A percentile compares a stretch with the other conserved stretches of the same genome.
phyloP scores from a whole-genome alignment of 2,797 vertebrate genomes.

The Pseudochirops corinnae region DNA sequence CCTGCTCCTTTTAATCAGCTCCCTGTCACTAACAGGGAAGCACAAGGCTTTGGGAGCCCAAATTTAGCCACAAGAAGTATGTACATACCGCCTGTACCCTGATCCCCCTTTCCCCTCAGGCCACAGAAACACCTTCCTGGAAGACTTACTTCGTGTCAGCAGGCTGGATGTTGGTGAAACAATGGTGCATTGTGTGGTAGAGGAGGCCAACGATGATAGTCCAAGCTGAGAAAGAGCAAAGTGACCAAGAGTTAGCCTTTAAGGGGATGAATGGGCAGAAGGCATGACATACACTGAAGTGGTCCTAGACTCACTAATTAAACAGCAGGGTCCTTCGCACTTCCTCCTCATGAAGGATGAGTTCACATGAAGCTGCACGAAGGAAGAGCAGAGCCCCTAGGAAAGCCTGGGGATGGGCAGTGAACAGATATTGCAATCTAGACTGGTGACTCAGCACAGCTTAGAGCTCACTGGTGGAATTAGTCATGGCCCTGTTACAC shows the following conservation, averaged over 20 bases:
- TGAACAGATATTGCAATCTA: not conserved
- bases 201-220: conserved; percentile 95
- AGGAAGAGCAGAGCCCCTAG: not conserved
- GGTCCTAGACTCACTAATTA: not conserved
- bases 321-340: not conserved
- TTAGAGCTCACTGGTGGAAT: not conserved
- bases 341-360: not conserved
- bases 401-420: not conserved
- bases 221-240: conserved; percentile 87
- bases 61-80: not conserved
- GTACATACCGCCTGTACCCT: not conserved
- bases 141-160: conserved; percentile 90
- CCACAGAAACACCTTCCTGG: not conserved
- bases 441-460: not conserved
- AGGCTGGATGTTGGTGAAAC: conserved; percentile 91
- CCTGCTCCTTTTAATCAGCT: not conserved
- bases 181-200: conserved; percentile 94
- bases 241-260: conserved; percentile 30
- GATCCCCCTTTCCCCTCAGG: not conserved
- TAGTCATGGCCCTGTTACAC: not conserved
- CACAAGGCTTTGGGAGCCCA: fast-evolving
- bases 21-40: not conserved
- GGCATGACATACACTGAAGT: not conserved
- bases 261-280: fast-evolving
- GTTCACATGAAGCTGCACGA: not conserved